Evolutionary conservation across 2,797 vertebrate species (phyloP), one percentile per base, ranked within the genome.

Genomic region (Centropyge bicolor): DNA sequence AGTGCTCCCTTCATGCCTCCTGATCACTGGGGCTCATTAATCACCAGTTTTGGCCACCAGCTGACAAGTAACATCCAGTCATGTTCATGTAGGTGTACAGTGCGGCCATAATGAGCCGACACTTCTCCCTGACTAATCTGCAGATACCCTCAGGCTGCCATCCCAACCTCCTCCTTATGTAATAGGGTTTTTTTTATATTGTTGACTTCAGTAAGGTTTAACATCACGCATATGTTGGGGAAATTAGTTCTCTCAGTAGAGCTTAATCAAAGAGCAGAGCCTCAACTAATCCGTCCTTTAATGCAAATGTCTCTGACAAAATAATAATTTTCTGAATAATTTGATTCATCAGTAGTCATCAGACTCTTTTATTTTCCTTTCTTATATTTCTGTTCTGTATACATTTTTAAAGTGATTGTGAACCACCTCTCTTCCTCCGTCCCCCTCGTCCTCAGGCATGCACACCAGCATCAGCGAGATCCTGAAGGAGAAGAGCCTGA

Each of bases 401-500:
- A 41, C 3, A 45, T 49, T 9, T 64, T n/a, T 36, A 3, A 36
- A 52, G 12, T n/a, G 22, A 60, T 31, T n/a, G n/a, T n/a, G n/a
- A n/a, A n/a, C n/a, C n/a, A n/a, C n/a, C n/a, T n/a, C n/a, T 16
- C 31, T 24, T 41, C 45, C 10, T 46, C 38, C 49, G 9, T 76
- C 62, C 67, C 45, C 31, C 38, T 64, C 4, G 1, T 69, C 82
- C 70, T 62, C 90, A 99, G 98, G 97, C 78, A 98, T 99, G 98
- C 98, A 98, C 89, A 96, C 96, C 74, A 99, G 97, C 93, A 98
- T 98, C 94, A 99, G 98, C 31, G 97, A 98, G 91, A 98, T 97
- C 57, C 95, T 97, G 86, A 99, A 97, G 87, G 98, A 98, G 75
- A 97, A 97, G 63, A 96, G 96, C 2, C 89, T 98, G 80, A 99